These are phyloP conservation scores for Drosophila subpulchrella DNA, from an alignment of 1,140 invertebrate genomes.

Conservation along the genomic window DNA sequence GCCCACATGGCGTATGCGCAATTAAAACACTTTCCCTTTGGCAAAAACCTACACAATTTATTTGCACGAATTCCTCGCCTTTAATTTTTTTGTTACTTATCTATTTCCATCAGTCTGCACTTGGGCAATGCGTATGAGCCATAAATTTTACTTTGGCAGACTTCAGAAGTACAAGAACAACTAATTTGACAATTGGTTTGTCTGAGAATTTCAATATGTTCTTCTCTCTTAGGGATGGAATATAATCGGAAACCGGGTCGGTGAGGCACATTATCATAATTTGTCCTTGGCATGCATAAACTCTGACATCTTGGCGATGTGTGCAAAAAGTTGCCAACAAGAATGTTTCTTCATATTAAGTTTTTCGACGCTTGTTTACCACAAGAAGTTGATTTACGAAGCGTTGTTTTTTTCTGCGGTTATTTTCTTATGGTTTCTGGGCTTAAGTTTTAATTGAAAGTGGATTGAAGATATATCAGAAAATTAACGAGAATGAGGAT, in stretches of 20 bases:
- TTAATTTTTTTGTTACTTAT: constrained; percentile 15
- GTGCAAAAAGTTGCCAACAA: constrained; percentile 53
- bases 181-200: constrained; percentile 69
- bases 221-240: not conserved
- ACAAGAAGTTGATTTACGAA: constrained; percentile 41
- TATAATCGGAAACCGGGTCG: not conserved
- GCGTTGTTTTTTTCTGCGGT: not conserved
- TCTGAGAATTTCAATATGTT: constrained; percentile 78
- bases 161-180: constrained; percentile 17
- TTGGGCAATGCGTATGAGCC: not conserved
- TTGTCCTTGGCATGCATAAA: constrained; percentile 57
- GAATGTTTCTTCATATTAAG: constrained; percentile 40
- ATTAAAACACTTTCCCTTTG: constrained; percentile 62
- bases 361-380: constrained; percentile 24
- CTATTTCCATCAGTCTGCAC: constrained; percentile 25
- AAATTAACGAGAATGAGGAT: not conserved
- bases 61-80: constrained; percentile 26
- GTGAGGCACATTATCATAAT: constrained; percentile 55
- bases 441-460: constrained; percentile 42
- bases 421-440: constrained; percentile 7
- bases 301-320: constrained; percentile 37
- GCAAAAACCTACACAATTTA: constrained; percentile 36
- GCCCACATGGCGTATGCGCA: constrained; percentile 65
- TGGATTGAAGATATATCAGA: not conserved
- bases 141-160: constrained; percentile 55